Conservation (phyloP, 2,888 invertebrate genomes). For the Sinelater perroti region DNA sequence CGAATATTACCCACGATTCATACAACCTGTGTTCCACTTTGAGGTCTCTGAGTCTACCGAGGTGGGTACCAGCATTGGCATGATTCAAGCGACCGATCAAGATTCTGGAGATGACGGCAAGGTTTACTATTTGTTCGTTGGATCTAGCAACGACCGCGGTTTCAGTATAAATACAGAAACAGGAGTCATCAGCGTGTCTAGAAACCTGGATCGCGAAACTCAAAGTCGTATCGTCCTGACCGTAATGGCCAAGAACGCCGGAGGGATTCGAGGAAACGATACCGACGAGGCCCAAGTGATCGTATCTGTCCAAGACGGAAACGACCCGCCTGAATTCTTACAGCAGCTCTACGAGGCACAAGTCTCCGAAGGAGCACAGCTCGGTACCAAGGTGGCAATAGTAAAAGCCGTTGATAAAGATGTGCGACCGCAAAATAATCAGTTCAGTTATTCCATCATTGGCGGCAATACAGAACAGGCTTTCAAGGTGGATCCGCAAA, state of each 20-base stretch:
- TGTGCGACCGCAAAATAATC: slow-evolving; percentile 88
- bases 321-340: slow-evolving; percentile 94
- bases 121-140: slow-evolving; percentile 91
- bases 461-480: slow-evolving; percentile 83
- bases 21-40: slow-evolving; percentile 90
- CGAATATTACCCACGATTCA: slow-evolving; percentile 87
- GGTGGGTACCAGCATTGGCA: slow-evolving; percentile 84
- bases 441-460: slow-evolving; percentile 89
- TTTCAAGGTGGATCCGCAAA: slow-evolving; percentile 88
- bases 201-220: slow-evolving; percentile 84
- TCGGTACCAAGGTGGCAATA: slow-evolving; percentile 77
- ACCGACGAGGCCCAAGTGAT: slow-evolving; percentile 95
- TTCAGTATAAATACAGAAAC: slow-evolving; percentile 86
- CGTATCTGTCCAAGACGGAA: slow-evolving; percentile 93
- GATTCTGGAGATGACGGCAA: slow-evolving; percentile 88
- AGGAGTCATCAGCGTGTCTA: slow-evolving; percentile 84
- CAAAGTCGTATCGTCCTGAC: slow-evolving; percentile 89
- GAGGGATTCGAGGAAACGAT: slow-evolving; percentile 93
- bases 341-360: slow-evolving; percentile 78
- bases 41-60: slow-evolving; percentile 92
- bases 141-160: slow-evolving; percentile 91
- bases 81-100: slow-evolving; percentile 87
- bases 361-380: slow-evolving; percentile 80
- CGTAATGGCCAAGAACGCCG: slow-evolving; percentile 93
- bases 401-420: slow-evolving; percentile 93